phyloP scores from a whole-genome alignment of 1,140 invertebrate genomes.

The Zaprionus africanus region DNA sequence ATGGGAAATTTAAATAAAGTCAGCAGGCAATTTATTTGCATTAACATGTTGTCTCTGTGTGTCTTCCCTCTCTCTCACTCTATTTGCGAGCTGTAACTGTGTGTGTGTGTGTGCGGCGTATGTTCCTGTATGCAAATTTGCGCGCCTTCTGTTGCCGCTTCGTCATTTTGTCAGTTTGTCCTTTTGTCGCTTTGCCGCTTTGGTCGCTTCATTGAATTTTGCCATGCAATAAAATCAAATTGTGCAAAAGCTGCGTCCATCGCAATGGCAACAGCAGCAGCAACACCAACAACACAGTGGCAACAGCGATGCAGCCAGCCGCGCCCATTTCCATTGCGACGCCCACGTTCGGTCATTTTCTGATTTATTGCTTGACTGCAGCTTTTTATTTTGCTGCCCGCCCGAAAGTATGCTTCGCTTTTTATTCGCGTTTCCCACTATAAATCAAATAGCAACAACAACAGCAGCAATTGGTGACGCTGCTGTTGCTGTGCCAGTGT shows the following conservation, averaged over 20 bases:
- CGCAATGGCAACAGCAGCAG: slow-evolving; percentile 42
- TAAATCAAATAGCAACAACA: slow-evolving; percentile 76
- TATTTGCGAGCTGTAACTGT: slow-evolving; percentile 13
- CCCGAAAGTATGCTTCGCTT: slow-evolving; percentile 63
- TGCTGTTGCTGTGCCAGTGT: slow-evolving; percentile 17
- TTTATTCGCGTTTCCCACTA: slow-evolving; percentile 73
- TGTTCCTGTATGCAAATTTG: slow-evolving; percentile 75
- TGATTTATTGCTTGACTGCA: slow-evolving; percentile 69
- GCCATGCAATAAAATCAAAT: slow-evolving; percentile 71
- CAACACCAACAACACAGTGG: slow-evolving; percentile 13
- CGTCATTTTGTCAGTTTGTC: slow-evolving; percentile 53
- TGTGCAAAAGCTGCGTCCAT: slow-evolving; percentile 70
- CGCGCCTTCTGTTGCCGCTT: slow-evolving; percentile 66
- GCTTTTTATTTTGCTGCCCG: slow-evolving; percentile 42
- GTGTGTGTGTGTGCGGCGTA: slow-evolving; percentile 46
- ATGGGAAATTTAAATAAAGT: slow-evolving; percentile 83
- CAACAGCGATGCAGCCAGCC: slow-evolving; percentile 30
- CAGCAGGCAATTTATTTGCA: slow-evolving; percentile 83
- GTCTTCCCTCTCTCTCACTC: slow-evolving; percentile 18
- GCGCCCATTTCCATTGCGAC: slow-evolving; percentile 41
- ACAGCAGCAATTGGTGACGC: slow-evolving; percentile 13
- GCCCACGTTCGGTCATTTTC: slow-evolving; percentile 69
- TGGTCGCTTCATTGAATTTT: slow-evolving; percentile 80
- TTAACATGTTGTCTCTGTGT: slow-evolving; percentile 69
- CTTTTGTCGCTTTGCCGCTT: slow-evolving; percentile 38